Evolutionary conservation across 2,888 invertebrate genomes (phyloP), one percentile per base, ranked within the genome.

Genomic region (Ophioninae sp.): DNA sequence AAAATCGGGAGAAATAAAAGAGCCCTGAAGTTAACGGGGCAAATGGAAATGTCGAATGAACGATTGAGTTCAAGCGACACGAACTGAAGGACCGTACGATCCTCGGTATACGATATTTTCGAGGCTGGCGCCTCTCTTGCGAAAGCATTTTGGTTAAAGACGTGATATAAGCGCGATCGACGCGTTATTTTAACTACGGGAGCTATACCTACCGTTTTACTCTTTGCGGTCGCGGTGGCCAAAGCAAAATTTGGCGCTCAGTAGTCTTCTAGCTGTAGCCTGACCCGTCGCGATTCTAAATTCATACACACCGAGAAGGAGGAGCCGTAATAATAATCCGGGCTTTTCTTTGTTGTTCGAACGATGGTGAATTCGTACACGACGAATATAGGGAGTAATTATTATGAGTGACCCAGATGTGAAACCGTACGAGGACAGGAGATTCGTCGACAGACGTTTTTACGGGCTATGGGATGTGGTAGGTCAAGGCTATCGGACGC

Each of bases 401-500:
- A 41, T 10, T 41, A 83, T 57, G 81, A 64, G 62, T 59, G 68
- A 56, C 10, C 61, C 56, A 69, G 13, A 76, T 79, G 76, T 69
- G 59, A 57, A 62, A 68, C 64, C 68, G 65, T 39, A 68, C 56
- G 77, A 75, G 69, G 50, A 77, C 59, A 61, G 56, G 79, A 77
- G 81, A 56, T 70, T 79, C 73, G 73, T 50, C n/a, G 68, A 67
- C 61, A 82, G 67, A 62, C 78, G 65, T 69, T 83, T 70, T 76
- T 81, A 23, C 73, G 87, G 89, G 90, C 88, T 87, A 91, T 92
- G 91, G 92, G 91, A 92, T 91, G 91, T 86, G 89, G 89, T 87
- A 89, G 88, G 84, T 91, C 91, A 81, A 88, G 87, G 73, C 74
- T 83, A 79, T 76, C 73, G 80, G 77, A 83, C 69, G 59, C 85